Evolutionary conservation across 2,797 vertebrate species (phyloP).

Genomic region (Meda fulgida): DNA sequence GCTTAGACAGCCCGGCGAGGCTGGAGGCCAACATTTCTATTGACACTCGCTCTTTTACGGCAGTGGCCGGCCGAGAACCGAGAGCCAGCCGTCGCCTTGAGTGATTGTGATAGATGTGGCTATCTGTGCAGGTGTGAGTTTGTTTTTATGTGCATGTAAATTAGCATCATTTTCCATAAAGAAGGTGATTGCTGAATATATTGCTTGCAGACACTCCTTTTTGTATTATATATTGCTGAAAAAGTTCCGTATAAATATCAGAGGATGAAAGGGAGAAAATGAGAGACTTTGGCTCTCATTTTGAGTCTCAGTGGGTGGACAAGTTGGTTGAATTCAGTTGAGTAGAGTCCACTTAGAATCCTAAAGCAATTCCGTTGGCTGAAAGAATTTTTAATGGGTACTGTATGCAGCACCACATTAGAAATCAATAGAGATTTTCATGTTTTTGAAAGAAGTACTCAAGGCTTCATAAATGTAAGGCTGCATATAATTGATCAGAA

Average conservation of each 20-base stretch:
- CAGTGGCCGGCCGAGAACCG: constrained; percentile 32
- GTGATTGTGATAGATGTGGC: constrained; percentile 34
- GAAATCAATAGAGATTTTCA: background rate
- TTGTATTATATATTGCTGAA: constrained; percentile 62
- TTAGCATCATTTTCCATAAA: constrained; percentile 26
- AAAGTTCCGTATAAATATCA: constrained; percentile 18
- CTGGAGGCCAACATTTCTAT: constrained; percentile 66
- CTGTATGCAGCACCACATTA: background rate
- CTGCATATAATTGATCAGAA: no score
- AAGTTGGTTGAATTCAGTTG: background rate
- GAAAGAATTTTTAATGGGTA: background rate
- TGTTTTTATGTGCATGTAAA: constrained; percentile 36
- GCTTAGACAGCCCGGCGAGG: constrained; percentile 58
- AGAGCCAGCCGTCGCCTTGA: constrained; percentile 29
- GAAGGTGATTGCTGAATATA: background rate
- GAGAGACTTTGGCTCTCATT: background rate
- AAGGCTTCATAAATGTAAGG: no score
- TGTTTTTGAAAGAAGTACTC: background rate
- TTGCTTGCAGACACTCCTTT: constrained; percentile 55
- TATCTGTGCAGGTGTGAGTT: constrained; percentile 5
- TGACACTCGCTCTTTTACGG: constrained; percentile 61
- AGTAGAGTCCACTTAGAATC: constrained; percentile 15
- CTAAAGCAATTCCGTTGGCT: background rate
- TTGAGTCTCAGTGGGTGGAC: background rate
- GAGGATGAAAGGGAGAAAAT: constrained; percentile 8